Evolutionary conservation across 2,888 invertebrate genomes (phyloP).

Genomic region (Apotomis capreana): DNA sequence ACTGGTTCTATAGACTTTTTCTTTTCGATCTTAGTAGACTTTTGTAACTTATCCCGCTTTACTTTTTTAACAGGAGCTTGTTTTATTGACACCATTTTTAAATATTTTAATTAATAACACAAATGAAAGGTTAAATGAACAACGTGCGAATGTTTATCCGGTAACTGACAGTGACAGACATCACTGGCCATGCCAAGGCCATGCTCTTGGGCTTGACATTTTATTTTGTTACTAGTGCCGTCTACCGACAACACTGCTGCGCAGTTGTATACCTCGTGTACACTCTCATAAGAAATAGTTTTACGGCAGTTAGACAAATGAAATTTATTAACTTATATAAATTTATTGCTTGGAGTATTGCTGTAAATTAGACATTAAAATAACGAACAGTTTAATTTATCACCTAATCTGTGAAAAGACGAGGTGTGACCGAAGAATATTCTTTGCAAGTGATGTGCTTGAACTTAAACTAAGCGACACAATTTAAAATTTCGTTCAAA

Average conservation of each 20-base stretch:
- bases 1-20: constrained; percentile 40
- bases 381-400: no score
- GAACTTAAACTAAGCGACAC: no score
- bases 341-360: no score
- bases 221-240: background rate
- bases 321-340: no score
- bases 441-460: no score
- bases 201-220: background rate
- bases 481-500: no score
- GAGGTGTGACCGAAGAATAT: no score
- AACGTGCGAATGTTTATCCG: constrained; percentile 9
- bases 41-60: constrained; percentile 38
- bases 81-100: constrained; percentile 48
- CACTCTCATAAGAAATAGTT: no score
- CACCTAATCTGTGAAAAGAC: no score
- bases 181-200: no score
- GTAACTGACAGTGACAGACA: background rate
- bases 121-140: constrained; percentile 20
- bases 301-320: no score
- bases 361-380: no score
- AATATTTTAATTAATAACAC: background rate
- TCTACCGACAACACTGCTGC: background rate
- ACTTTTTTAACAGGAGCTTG: constrained; percentile 40
- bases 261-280: background rate
- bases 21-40: constrained; percentile 40